Evolutionary conservation across 2,888 invertebrate genomes (phyloP).

Genomic region (Piscicola geometra): DNA sequence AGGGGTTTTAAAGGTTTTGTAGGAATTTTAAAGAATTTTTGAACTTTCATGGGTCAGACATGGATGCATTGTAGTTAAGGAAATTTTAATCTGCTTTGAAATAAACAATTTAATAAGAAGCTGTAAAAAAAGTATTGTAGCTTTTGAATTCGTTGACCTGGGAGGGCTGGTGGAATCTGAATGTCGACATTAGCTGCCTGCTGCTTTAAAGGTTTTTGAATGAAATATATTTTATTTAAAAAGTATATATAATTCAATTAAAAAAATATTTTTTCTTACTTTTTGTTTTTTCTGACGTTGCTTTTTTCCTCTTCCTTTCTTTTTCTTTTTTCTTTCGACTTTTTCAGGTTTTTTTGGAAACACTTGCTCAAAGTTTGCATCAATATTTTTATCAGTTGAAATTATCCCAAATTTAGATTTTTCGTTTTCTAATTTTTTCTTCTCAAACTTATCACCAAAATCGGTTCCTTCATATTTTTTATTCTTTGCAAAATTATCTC

Average conservation of each 20-base stretch:
- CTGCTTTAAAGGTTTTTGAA: too few species aligned
- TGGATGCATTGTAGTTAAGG: too few species aligned
- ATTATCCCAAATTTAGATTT: neutral
- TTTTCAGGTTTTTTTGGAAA: too few species aligned
- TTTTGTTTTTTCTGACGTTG: neutral
- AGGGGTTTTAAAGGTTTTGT: neutral
- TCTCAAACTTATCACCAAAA: neutral
- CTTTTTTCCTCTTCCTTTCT: neutral
- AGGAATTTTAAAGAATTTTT: neutral
- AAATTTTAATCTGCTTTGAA: neutral
- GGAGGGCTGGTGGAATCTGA: too few species aligned
- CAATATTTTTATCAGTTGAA: too few species aligned
- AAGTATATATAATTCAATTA: too few species aligned
- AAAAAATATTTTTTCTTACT: neutral
- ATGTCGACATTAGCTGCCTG: too few species aligned
- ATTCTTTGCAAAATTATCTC: neutral
- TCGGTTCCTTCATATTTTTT: neutral
- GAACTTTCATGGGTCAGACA: too few species aligned
- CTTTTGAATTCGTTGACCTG: too few species aligned
- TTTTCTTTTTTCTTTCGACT: neutral
- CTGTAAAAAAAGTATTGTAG: too few species aligned
- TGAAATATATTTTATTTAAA: too few species aligned
- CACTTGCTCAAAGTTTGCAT: too few species aligned
- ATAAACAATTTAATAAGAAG: neutral
- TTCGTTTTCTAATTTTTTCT: neutral